Base-by-base conservation (phyloP, 2,888 invertebrate genomes). In the Plemyria rubiginata region DNA sequence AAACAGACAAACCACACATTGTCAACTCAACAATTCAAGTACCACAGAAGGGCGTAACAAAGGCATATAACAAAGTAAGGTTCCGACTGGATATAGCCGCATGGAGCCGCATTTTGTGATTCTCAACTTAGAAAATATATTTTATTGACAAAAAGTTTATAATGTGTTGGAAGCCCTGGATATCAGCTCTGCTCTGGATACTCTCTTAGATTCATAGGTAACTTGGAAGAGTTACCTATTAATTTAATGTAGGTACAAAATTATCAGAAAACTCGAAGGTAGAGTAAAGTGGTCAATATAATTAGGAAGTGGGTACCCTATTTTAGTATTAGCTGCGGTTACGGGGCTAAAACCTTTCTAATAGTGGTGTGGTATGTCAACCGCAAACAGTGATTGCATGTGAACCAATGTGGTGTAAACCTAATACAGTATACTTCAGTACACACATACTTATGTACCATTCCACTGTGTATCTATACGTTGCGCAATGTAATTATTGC, bases 21-120 rank as follows among this genome's bases (percentile, higher is more conserved):
- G 65, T 60, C 50, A 45, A 50, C 46, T 46, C 41, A 55, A 60
- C 64, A 60, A 64, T 60, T 29, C 49, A 40, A 56, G 62, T 59
- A 68, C 67, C 60, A 16, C 60, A 60, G 55, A 66, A 66, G 65
- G 70, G 68, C 70, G 70, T 68, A 60, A 63, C 65, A 63, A 62
- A 65, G 48, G 11, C 38, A 50, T 56, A 60, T 57, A 61, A 63
- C 65, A 68, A 65, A 60, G 56, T 65, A 57, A 62, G 16, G 45
- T 2, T 45, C 16, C 45, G 45, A 16, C 45, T 16, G 45, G 2
- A 2, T 16, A 8, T 45, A 45, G 8, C 41, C 9, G 8, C 45
- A 45, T 45, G 4, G 9, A 9, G 7, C 9, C 45, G 16, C 16
- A 45, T 16, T 45, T 16, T 16, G 45, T 45, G 45, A 6, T n/a